Conservation (phyloP, 2,797 vertebrate species). For the Nyctalus aviator region DNA sequence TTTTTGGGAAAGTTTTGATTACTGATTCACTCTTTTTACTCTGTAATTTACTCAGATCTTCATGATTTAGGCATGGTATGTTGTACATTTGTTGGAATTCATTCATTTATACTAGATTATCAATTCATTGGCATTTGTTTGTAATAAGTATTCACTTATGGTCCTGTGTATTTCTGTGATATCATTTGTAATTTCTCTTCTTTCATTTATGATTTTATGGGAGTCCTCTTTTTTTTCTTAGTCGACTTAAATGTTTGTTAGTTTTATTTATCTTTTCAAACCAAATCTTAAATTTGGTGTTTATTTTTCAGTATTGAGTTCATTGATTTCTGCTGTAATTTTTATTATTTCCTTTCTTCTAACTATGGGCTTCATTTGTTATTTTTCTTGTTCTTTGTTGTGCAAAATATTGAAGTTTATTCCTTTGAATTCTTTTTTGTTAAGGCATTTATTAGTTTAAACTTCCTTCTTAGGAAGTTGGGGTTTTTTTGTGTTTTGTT, state of each 20-base stretch:
- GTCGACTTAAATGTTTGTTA: background rate
- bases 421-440: background rate
- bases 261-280: slow-evolving; percentile 30
- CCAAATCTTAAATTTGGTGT: background rate
- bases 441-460: background rate
- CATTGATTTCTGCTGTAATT: background rate
- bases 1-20: slow-evolving; percentile 12
- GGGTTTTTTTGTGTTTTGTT: background rate
- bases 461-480: background rate
- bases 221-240: background rate
- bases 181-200: background rate
- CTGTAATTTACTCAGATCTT: background rate
- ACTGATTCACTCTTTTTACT: background rate
- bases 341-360: background rate
- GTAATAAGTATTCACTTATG: background rate
- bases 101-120: background rate
- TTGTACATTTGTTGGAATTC: background rate
- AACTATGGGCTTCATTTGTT: background rate
- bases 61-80: background rate
- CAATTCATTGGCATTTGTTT: background rate
- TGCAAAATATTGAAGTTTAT: background rate
- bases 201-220: background rate
- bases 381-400: slow-evolving; percentile 26
- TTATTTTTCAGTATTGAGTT: background rate
- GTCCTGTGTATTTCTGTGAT: background rate